Conservation (phyloP, 1,140 invertebrate species). For the Adelges cooleyi region DNA sequence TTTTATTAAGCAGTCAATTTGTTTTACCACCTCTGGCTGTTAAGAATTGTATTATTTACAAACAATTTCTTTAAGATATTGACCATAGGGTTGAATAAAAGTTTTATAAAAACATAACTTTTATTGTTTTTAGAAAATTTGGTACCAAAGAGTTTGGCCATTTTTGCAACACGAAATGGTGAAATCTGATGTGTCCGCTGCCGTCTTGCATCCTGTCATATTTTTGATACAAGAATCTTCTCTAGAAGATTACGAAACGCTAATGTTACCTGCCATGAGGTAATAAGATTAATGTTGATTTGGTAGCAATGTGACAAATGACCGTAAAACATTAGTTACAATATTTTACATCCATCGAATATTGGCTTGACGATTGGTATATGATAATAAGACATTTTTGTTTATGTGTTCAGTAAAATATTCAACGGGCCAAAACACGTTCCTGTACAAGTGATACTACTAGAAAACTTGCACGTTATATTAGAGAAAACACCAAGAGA, state of each 20-base stretch:
- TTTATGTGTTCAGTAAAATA: slow-evolving; percentile 44
- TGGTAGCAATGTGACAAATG: too few species aligned
- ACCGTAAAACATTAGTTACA: too few species aligned
- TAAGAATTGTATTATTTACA: too few species aligned
- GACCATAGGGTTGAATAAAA: too few species aligned
- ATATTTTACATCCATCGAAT: too few species aligned
- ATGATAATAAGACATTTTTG: too few species aligned
- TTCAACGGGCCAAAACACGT: slow-evolving; percentile 76
- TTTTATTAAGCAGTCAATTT: too few species aligned
- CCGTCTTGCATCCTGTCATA: slow-evolving; percentile 77
- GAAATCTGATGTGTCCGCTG: slow-evolving; percentile 72
- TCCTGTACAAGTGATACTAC: slow-evolving; percentile 75
- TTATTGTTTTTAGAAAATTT: slow-evolving; percentile 64
- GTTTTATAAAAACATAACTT: not conserved
- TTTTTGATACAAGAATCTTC: slow-evolving; percentile 75
- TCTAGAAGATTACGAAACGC: slow-evolving; percentile 67
- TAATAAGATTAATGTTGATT: slow-evolving; percentile 36
- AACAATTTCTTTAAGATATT: too few species aligned
- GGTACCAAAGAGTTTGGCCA: slow-evolving; percentile 90
- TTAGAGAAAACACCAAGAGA: slow-evolving; percentile 74
- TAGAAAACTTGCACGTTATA: slow-evolving; percentile 86
- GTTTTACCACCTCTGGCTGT: too few species aligned
- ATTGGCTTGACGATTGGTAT: not conserved
- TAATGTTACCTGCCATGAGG: slow-evolving; percentile 72
- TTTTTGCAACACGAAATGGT: slow-evolving; percentile 73